Evolutionary conservation across 2,113 vertebrate species (phyloP).

Genomic region (Campylomormyrus numenius): DNA sequence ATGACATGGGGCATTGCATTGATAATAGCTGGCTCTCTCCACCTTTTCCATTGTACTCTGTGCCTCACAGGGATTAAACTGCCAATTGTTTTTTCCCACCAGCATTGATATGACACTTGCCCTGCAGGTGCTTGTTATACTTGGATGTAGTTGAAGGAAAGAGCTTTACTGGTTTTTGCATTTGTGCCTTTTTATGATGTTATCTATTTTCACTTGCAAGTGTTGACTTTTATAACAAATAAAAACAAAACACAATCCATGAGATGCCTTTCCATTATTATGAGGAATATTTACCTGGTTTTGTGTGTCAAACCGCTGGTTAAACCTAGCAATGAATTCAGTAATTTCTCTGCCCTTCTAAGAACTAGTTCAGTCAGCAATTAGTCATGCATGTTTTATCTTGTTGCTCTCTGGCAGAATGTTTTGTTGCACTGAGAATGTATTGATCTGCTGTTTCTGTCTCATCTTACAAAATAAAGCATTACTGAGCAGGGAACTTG

Average conservation of each 20-base stretch:
- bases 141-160: background rate
- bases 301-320: background rate
- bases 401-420: background rate
- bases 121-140: background rate
- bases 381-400: background rate
- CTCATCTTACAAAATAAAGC: background rate
- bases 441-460: background rate
- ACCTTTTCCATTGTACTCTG: background rate
- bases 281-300: background rate
- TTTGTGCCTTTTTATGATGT: conserved; percentile 15
- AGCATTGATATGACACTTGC: conserved; percentile 10
- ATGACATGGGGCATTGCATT: background rate
- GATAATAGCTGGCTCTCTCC: background rate
- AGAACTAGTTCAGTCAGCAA: background rate
- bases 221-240: background rate
- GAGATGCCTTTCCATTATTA: conserved; percentile 35
- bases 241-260: background rate
- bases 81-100: background rate
- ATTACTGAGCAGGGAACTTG: background rate
- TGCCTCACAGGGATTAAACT: conserved; percentile 12
- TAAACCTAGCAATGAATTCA: background rate
- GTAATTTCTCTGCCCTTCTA: background rate
- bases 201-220: conserved; percentile 3
- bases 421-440: background rate
- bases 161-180: conserved; percentile 1